Conservation (phyloP, 2,888 invertebrate genomes). For the Tetanocera ferruginea region DNA sequence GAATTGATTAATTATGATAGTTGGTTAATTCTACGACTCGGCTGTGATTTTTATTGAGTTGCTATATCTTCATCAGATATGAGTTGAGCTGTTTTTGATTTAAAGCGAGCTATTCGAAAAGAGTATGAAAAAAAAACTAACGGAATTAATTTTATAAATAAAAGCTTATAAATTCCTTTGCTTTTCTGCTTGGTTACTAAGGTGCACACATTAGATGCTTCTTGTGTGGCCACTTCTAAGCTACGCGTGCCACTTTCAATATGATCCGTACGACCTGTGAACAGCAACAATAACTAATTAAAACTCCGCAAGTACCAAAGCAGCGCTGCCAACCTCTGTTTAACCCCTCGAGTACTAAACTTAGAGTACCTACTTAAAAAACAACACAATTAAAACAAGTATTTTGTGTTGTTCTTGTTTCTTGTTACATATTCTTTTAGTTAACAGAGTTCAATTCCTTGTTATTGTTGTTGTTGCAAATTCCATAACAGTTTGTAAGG, state of each 20-base stretch:
- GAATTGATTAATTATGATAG: neutral
- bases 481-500: constrained; percentile 43
- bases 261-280: neutral
- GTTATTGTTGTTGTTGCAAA: constrained; percentile 39
- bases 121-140: neutral
- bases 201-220: neutral
- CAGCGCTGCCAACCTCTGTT: constrained; percentile 16
- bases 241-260: neutral
- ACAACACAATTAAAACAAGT: neutral
- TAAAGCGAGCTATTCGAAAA: too few relatives aligned
- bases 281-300: constrained; percentile 11
- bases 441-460: constrained; percentile 17
- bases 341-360: constrained; percentile 26
- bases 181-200: neutral
- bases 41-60: neutral
- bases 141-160: neutral
- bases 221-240: neutral
- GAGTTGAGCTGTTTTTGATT: neutral
- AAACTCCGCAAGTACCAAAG: neutral
- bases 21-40: neutral
- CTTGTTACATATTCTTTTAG: neutral
- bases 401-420: constrained; percentile 1
- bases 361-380: neutral
- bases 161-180: neutral
- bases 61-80: neutral